Evolutionary conservation across 1,140 invertebrate genomes (phyloP).

Genomic region (Apis laboriosa): DNA sequence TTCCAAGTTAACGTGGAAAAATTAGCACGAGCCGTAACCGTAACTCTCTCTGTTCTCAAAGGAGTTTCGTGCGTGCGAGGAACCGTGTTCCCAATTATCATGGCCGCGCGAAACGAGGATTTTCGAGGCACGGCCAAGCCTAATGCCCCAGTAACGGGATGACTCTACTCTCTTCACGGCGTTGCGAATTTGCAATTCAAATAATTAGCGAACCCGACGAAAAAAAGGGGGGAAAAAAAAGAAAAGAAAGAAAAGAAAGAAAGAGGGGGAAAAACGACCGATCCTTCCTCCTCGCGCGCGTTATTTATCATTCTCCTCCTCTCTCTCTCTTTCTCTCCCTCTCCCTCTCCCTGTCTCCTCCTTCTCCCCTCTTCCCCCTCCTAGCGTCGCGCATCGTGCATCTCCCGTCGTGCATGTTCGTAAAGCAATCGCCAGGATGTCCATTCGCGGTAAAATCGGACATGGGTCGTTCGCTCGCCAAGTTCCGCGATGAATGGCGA

Average conservation of each 20-base stretch:
- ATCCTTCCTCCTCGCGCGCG: not conserved
- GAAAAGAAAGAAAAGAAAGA: no score
- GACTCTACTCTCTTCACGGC: slow-evolving; percentile 47
- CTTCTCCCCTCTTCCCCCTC: no score
- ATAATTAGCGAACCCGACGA: slow-evolving; percentile 65
- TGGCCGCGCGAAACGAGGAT: slow-evolving; percentile 30
- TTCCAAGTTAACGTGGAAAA: not conserved
- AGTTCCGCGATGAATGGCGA: slow-evolving; percentile 53
- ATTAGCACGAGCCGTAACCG: not conserved
- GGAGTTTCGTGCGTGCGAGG: not conserved
- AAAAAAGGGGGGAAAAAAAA: not conserved
- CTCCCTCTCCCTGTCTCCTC: not conserved
- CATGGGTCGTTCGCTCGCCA: slow-evolving; percentile 37
- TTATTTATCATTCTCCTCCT: not conserved
- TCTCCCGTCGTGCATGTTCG: no score
- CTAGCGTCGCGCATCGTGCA: not conserved
- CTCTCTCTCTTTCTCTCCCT: not conserved
- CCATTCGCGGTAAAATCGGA: slow-evolving; percentile 45
- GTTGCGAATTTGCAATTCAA: slow-evolving; percentile 72
- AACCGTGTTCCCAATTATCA: slow-evolving; percentile 35
- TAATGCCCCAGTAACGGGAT: slow-evolving; percentile 74
- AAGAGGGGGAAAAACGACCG: not conserved
- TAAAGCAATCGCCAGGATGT: not conserved
- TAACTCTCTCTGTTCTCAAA: no score
- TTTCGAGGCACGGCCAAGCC: slow-evolving; percentile 49